Base-by-base conservation (phyloP, 2,888 invertebrate species). In the Tachystola acroxantha region DNA sequence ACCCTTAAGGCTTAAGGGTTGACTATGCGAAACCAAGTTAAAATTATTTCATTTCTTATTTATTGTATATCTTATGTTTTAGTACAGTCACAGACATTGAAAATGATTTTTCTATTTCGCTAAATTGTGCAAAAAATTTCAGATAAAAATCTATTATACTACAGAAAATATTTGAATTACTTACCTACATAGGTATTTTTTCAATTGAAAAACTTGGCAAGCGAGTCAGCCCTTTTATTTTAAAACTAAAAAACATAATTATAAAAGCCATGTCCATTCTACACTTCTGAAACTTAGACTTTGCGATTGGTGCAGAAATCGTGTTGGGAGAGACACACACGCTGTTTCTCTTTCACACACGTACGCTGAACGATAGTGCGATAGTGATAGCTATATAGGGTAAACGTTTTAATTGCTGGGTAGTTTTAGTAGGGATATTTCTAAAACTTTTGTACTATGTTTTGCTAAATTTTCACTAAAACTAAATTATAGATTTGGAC, bases 401-500 rank as follows among this genome's bases (percentile, higher is more conserved):
- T 76, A 75, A 68, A 58, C 45, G 57, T 67, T 76, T 81, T 74
- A 66, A 71, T 82, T 72, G 84, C 84, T 84, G 85, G 72, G 82
- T 85, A 86, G 85, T 61, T 54, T 74, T 72, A 64, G 78, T 81
- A 77, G 79, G 31, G 63, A 12, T 80, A 84, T 85, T 84, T 82
- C 81, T 84, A 35, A 34, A 85, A 81, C 69, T 85, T 85, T 85
- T 86, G 74, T 86, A 86, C 85, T 85, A 84, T 85, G 85, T 86
- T 86, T 86, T 85, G 86, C 86, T 68, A 86, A 85, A 84, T 84
- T 84, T 85, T 85, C 85, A 86, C 85, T 82, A 76, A 78, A 66
- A 31, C 46, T 52, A 50, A 56, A 64, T 24, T 58, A 60, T 82
- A 82, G 81, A 76, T 70, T 78, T 76, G 81, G 73, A 80, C 85